Conservation (phyloP, 1,140 invertebrate species). For the Caenorhabditis brenneri region DNA sequence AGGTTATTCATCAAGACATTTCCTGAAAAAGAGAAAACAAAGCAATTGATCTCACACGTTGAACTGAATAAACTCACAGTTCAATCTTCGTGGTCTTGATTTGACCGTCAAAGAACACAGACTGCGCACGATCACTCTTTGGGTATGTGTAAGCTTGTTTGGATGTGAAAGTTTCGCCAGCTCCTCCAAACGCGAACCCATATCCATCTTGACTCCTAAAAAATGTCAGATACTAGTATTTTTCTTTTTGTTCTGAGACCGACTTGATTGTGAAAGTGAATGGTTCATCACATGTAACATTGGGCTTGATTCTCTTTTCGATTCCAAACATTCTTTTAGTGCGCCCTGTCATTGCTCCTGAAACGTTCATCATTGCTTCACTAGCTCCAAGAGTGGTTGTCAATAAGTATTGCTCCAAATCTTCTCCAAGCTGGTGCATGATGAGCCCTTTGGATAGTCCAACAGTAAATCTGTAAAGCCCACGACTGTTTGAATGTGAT, state of each 20-base stretch:
- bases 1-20: constrained; percentile 9
- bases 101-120: constrained; percentile 7
- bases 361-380: background rate
- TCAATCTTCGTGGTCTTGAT: constrained; percentile 14
- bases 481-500: background rate
- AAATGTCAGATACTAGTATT: background rate
- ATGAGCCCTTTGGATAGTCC: background rate
- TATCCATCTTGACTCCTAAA: constrained; percentile 1
- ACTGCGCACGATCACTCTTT: background rate
- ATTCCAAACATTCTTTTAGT: background rate
- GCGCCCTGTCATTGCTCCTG: background rate
- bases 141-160: background rate
- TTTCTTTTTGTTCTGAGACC: background rate
- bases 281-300: constrained; percentile 7
- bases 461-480: background rate
- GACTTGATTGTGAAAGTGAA: background rate
- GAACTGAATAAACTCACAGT: background rate
- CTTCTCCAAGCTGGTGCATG: constrained; percentile 17
- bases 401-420: constrained; percentile 2
- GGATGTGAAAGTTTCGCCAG: background rate
- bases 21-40: background rate
- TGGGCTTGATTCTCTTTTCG: background rate
- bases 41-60: background rate
- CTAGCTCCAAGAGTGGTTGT: background rate
- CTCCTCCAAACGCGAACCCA: background rate